A percentile compares a stretch with the other conserved stretches of the same genome.
phyloP scores from a whole-genome alignment of 2,888 invertebrate species.

The Eulithis testata region DNA sequence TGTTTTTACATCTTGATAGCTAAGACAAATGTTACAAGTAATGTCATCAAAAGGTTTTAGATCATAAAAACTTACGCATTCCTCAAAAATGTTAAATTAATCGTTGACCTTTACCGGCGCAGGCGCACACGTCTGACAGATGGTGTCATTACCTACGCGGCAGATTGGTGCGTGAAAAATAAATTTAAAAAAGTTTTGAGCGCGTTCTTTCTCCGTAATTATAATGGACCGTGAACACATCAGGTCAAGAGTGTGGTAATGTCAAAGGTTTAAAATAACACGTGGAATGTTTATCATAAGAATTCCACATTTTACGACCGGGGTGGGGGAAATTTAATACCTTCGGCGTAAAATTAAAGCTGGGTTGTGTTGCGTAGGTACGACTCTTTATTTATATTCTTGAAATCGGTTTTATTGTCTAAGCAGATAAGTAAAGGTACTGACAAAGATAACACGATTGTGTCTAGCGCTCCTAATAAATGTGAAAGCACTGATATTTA shows the following conservation, averaged over 20 bases:
- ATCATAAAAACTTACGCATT: conserved; percentile 37
- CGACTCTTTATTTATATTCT: conserved; percentile 24
- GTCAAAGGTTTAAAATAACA: conserved; percentile 65
- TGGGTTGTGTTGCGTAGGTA: conserved; percentile 33
- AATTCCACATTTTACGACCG: conserved; percentile 64
- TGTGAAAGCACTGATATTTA: too few species aligned
- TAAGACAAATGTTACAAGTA: background rate
- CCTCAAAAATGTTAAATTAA: conserved; percentile 36
- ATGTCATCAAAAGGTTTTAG: conserved; percentile 23
- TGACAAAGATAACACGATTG: too few species aligned
- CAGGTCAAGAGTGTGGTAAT: conserved; percentile 62
- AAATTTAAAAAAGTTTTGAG: conserved; percentile 46
- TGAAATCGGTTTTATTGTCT: conserved; percentile 13
- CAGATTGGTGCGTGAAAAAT: conserved; percentile 43
- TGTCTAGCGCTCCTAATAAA: too few species aligned
- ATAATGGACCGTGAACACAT: conserved; percentile 62
- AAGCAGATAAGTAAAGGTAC: background rate
- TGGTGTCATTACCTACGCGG: conserved; percentile 55
- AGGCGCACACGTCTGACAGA: conserved; percentile 53
- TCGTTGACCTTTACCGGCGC: conserved; percentile 45
- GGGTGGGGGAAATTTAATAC: conserved; percentile 47
- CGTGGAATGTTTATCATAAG: conserved; percentile 64
- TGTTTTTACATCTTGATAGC: conserved; percentile 17
- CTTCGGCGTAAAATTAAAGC: conserved; percentile 40
- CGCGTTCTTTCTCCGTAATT: conserved; percentile 52